These are phyloP conservation scores for Piscicola geometra DNA, from an alignment of 2,888 invertebrate genomes.

Conservation along the genomic window DNA sequence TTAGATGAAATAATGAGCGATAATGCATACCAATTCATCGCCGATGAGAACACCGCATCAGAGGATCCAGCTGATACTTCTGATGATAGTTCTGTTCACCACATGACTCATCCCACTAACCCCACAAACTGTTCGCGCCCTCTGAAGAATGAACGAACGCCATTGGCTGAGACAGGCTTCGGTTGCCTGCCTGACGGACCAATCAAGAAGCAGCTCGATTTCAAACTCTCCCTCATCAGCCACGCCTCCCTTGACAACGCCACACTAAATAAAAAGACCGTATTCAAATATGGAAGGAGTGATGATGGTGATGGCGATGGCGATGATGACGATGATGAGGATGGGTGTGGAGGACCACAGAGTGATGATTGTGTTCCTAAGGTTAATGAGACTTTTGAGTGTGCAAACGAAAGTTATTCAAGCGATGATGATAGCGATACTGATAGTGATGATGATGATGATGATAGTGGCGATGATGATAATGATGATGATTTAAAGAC, in stretches of 20 bases:
- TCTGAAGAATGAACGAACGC: too few relatives aligned
- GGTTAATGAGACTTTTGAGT: neutral
- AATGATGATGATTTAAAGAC: too few relatives aligned
- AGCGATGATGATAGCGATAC: neutral
- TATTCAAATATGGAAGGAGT: neutral
- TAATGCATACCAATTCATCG: neutral
- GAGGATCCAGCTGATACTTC: neutral
- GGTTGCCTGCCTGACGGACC: conserved; percentile 22
- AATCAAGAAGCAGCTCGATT: conserved; percentile 26
- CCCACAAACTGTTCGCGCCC: neutral
- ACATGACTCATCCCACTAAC: neutral
- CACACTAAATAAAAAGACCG: neutral
- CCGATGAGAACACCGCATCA: too few relatives aligned
- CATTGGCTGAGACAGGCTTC: neutral
- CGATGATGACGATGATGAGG: neutral
- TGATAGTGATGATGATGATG: too few relatives aligned
- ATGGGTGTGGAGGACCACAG: neutral
- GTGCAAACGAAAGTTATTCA: neutral
- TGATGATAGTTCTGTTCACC: neutral
- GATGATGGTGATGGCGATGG: neutral
- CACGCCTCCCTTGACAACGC: conserved; percentile 1
- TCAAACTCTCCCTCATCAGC: conserved; percentile 29
- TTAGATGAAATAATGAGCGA: neutral
- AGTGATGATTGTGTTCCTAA: neutral
- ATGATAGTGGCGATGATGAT: too few relatives aligned